Evolutionary conservation across 1,140 invertebrate genomes (phyloP).

Genomic region (Magallana ariakensis): DNA sequence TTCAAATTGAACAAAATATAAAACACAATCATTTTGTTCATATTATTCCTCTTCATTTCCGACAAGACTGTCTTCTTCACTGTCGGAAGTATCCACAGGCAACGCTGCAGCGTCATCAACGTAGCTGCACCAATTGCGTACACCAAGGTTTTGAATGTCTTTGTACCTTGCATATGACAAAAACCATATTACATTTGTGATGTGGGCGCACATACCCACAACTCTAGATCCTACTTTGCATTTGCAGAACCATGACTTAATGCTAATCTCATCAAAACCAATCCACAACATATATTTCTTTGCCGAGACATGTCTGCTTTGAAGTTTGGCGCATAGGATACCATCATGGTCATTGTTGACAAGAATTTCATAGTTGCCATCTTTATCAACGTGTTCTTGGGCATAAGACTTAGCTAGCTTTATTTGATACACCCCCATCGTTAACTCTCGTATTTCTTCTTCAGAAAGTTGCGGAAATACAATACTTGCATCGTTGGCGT

Average conservation of each 20-base stretch:
- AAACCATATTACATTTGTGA: neutral
- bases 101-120: no score
- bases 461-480: no score
- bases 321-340: conserved; percentile 33
- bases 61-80: no score
- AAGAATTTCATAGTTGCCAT: conserved; percentile 38
- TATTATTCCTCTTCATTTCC: no score
- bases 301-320: conserved; percentile 24
- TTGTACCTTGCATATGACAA: neutral
- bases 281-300: conserved; percentile 35
- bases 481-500: no score
- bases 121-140: no score
- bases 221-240: conserved; percentile 20
- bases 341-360: neutral
- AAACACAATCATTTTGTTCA: no score
- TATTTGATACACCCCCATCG: conserved; percentile 48
- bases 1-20: no score
- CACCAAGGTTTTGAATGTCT: neutral
- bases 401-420: conserved; percentile 24
- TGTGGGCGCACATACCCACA: neutral
- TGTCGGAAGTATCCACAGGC: no score
- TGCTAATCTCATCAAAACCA: neutral
- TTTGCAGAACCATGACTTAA: conserved; percentile 39
- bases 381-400: conserved; percentile 34
- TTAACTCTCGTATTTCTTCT: no score